A percentile compares a stretch with the other conserved stretches of the same genome.
phyloP scores from a whole-genome alignment of 2,113 vertebrate genomes.

The Cheilinus undulatus region DNA sequence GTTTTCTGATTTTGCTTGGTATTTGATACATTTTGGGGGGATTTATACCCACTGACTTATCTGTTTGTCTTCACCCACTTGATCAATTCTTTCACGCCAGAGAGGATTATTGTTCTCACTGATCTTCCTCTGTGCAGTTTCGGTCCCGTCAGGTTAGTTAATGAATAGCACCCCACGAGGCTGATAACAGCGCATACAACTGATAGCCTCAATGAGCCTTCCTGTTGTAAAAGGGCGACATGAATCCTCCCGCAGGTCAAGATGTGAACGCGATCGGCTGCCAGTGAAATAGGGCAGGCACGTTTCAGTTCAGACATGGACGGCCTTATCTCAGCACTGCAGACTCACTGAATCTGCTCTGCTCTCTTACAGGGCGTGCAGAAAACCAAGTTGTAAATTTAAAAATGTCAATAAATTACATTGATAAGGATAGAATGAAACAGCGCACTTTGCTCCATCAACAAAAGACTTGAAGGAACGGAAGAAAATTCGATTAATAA shows the following conservation, averaged over 20 bases:
- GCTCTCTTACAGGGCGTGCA: not conserved
- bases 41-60: not conserved
- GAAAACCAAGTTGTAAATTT: not conserved
- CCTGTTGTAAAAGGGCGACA: constrained; percentile 70
- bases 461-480: constrained; percentile 6
- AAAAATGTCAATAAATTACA: constrained; percentile 33
- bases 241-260: constrained; percentile 30
- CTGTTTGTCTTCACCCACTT: not conserved
- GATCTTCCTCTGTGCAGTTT: constrained; percentile 54
- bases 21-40: not conserved
- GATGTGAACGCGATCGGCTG: constrained; percentile 2
- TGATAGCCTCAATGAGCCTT: constrained; percentile 60
- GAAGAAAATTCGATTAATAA: not conserved
- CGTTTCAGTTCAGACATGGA: not conserved
- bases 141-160: constrained; percentile 58
- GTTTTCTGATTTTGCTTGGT: not conserved
- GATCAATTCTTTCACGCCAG: constrained; percentile 34
- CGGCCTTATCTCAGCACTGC: not conserved
- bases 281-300: constrained; percentile 4
- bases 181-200: constrained; percentile 64
- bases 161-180: constrained; percentile 66
- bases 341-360: not conserved
- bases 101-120: constrained; percentile 27
- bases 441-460: constrained; percentile 46
- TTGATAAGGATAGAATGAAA: constrained; percentile 26